phyloP scores from a whole-genome alignment of 2,888 invertebrate genomes.

The Crossocerus cetratus region DNA sequence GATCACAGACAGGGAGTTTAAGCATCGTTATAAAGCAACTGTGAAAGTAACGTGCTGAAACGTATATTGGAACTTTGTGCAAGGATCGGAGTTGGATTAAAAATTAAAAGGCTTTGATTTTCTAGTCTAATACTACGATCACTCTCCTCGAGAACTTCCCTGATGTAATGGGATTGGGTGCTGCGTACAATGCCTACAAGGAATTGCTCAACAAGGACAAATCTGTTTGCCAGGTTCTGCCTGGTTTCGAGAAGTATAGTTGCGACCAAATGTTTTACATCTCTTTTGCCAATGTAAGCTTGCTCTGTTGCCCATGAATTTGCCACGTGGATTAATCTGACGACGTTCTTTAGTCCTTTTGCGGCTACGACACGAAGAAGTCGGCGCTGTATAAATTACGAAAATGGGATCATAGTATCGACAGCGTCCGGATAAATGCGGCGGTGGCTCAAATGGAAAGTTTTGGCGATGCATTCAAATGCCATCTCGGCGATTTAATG shows the following conservation, averaged over 20 bases:
- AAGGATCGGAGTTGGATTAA: not conserved
- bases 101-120: not conserved
- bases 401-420: not conserved
- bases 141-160: not conserved
- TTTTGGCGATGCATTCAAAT: not conserved
- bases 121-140: not conserved
- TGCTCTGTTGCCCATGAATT: not conserved
- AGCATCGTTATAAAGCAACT: too few relatives aligned
- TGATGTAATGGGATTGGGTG: not conserved
- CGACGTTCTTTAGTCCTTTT: not conserved
- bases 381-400: not conserved
- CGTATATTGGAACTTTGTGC: not conserved
- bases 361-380: not conserved
- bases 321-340: not conserved
- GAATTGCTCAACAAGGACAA: not conserved
- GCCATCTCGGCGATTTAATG: not conserved
- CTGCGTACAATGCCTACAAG: not conserved
- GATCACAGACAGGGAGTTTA: too few relatives aligned
- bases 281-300: not conserved
- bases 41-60: too few relatives aligned
- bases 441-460: not conserved
- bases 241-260: not conserved
- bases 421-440: not conserved
- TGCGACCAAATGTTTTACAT: slow-evolving; percentile 1
- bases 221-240: not conserved